These are phyloP conservation scores for Neogobius melanostomus DNA, from an alignment of 2,113 vertebrate species.

Conservation along the genomic window DNA sequence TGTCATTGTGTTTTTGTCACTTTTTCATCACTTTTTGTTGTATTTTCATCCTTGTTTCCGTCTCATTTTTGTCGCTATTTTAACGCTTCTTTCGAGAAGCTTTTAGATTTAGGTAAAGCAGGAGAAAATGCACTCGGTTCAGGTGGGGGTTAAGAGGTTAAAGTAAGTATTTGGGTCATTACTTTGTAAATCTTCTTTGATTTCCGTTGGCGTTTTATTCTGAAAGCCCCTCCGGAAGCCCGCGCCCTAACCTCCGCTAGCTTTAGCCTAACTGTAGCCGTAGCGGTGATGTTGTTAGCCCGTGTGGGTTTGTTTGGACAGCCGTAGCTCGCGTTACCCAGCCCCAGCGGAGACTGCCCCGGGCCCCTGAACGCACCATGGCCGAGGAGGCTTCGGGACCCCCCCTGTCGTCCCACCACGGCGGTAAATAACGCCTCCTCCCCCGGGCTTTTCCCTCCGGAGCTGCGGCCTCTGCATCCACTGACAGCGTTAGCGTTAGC, in stretches of 20 bases:
- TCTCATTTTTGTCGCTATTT: too few relatives aligned
- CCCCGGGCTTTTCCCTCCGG: slow-evolving; percentile 14
- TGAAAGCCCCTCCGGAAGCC: slow-evolving; percentile 40
- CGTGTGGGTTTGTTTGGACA: slow-evolving; percentile 62
- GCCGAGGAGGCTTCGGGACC: slow-evolving; percentile 79
- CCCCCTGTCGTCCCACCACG: slow-evolving; percentile 66
- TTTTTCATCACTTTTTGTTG: too few relatives aligned
- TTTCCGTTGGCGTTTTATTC: slow-evolving; percentile 33
- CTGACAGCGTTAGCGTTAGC: slow-evolving; percentile 73
- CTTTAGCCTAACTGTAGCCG: slow-evolving; percentile 10
- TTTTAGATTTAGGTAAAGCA: too few relatives aligned
- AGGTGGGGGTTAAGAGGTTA: too few relatives aligned
- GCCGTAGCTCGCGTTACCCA: slow-evolving; percentile 62
- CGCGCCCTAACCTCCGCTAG: fast-evolving
- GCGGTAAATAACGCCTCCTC: slow-evolving; percentile 65
- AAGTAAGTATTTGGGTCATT: background rate
- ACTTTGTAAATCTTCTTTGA: background rate
- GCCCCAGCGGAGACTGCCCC: slow-evolving; percentile 50
- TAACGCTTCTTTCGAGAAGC: too few relatives aligned
- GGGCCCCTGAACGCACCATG: slow-evolving; percentile 70
- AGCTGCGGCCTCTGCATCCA: slow-evolving; percentile 71
- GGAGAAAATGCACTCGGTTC: too few relatives aligned
- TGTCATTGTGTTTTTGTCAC: too few relatives aligned
- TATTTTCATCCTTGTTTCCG: too few relatives aligned
- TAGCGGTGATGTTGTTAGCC: slow-evolving; percentile 76